These are phyloP conservation scores for Callipepla californica DNA, from an alignment of 2,113 vertebrate species.

Conservation along the genomic window DNA sequence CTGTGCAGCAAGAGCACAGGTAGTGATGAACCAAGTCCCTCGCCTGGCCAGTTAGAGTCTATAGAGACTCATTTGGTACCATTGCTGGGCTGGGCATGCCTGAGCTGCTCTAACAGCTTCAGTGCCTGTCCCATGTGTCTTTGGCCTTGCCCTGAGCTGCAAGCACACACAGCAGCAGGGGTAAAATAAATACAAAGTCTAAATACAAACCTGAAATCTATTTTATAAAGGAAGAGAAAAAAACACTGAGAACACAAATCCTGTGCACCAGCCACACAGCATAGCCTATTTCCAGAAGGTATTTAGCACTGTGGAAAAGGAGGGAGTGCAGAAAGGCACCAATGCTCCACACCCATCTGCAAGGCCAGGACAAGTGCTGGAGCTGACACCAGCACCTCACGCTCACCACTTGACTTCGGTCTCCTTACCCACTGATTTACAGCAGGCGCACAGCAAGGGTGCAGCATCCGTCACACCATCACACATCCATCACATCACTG, in stretches of 20 bases:
- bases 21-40: neutral
- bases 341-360: rapidly evolving
- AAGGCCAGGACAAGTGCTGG: neutral
- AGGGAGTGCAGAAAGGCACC: neutral
- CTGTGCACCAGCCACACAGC: rapidly evolving
- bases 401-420: too few relatives aligned
- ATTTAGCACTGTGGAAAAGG: neutral
- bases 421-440: neutral
- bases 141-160: neutral
- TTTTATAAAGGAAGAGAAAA: neutral
- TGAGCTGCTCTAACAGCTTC: neutral
- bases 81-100: neutral
- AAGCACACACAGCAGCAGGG: neutral
- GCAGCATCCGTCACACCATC: rapidly evolving
- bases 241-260: neutral
- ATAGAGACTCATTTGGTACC: neutral
- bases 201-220: neutral
- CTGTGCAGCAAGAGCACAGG: neutral
- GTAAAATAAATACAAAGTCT: neutral
- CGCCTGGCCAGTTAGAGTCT: neutral
- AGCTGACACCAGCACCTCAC: neutral
- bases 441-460: rapidly evolving
- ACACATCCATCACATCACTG: neutral
- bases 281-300: neutral
- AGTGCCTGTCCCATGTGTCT: neutral